Evolutionary conservation across 1,140 invertebrate species (phyloP).

Genomic region (Limonius californicus): DNA sequence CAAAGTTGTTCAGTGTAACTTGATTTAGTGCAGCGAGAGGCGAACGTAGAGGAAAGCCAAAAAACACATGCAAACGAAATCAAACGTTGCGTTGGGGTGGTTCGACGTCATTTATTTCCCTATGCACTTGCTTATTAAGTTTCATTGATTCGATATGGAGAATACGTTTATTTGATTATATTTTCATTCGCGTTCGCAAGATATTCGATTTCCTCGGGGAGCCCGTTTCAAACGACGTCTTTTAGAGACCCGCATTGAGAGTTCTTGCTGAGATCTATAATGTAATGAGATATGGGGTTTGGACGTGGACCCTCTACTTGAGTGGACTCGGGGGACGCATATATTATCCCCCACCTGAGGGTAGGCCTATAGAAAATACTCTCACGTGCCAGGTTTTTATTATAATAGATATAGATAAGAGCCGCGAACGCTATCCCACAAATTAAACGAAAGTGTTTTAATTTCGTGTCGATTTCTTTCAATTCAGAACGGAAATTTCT

Average conservation of each 20-base stretch:
- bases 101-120: constrained; percentile 23
- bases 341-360: constrained; percentile 20
- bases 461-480: too few relatives aligned
- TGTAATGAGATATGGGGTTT: constrained; percentile 27
- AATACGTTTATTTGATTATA: constrained; percentile 33
- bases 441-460: too few relatives aligned
- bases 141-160: constrained; percentile 32
- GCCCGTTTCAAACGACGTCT: constrained; percentile 12
- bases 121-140: constrained; percentile 26
- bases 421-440: not conserved
- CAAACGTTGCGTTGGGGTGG: not conserved
- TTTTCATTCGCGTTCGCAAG: constrained; percentile 26
- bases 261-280: constrained; percentile 25
- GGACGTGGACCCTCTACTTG: constrained; percentile 20
- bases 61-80: not conserved
- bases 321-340: constrained; percentile 22
- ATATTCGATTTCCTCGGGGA: constrained; percentile 30
- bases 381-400: not conserved
- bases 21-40: too few relatives aligned
- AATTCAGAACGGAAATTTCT: too few relatives aligned
- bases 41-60: too few relatives aligned
- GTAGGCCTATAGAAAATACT: constrained; percentile 13
- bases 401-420: constrained; percentile 4
- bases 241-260: constrained; percentile 10
- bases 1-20: too few relatives aligned